These are phyloP conservation scores for Sciurus niger DNA, from an alignment of 2,113 vertebrate genomes.

Conservation along the genomic window DNA sequence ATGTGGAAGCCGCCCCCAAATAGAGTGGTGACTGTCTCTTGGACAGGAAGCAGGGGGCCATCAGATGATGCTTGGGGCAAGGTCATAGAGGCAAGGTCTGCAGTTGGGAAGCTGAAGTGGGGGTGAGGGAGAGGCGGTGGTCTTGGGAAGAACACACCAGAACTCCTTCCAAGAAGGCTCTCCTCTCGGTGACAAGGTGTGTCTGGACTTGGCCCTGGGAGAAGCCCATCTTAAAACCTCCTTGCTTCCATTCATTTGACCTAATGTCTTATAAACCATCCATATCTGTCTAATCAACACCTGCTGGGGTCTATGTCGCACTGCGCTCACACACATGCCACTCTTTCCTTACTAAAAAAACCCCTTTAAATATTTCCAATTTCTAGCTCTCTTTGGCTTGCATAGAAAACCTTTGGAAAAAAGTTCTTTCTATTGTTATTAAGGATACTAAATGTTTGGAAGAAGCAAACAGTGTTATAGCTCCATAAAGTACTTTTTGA, in stretches of 20 bases:
- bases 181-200: constrained; percentile 7
- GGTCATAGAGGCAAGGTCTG: neutral
- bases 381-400: constrained; percentile 60
- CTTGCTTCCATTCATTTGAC: constrained; percentile 61
- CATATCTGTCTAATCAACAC: constrained; percentile 66
- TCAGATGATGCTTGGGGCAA: neutral
- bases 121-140: neutral
- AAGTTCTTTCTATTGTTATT: constrained; percentile 66
- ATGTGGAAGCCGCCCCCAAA: neutral
- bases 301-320: constrained; percentile 59
- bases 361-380: constrained; percentile 67
- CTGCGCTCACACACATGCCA: constrained; percentile 27
- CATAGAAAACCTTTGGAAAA: constrained; percentile 54
- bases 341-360: constrained; percentile 44
- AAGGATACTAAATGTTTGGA: constrained; percentile 73
- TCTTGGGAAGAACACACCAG: constrained; percentile 7
- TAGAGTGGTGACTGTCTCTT: neutral
- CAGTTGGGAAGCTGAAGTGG: neutral
- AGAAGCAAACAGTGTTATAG: constrained; percentile 76
- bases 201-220: constrained; percentile 62
- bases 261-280: constrained; percentile 65
- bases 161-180: constrained; percentile 28
- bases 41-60: neutral
- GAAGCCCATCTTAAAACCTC: constrained; percentile 45
- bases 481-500: constrained; percentile 63